Evolutionary conservation across 2,113 vertebrate species (phyloP).

Genomic region (Diadophis punctatus): DNA sequence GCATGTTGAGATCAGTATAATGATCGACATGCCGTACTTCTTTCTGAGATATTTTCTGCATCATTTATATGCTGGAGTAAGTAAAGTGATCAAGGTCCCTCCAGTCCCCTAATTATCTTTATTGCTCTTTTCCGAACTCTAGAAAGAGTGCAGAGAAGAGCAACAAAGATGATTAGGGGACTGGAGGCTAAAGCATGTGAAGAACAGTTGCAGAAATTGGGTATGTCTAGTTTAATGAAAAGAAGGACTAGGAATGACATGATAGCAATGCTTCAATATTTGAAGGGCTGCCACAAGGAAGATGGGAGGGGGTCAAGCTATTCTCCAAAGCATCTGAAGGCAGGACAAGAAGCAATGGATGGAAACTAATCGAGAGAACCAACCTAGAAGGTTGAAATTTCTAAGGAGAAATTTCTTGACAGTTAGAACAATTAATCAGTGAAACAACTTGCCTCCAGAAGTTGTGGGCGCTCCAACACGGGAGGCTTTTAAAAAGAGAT

Average conservation of each 20-base stretch:
- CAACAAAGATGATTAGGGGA: neutral
- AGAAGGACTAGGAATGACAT: neutral
- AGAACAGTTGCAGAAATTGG: neutral
- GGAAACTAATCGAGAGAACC: neutral
- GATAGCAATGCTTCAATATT: neutral
- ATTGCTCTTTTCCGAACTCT: neutral
- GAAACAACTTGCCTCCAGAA: neutral
- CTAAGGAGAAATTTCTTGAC: neutral
- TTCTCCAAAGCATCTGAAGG: neutral
- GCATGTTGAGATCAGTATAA: neutral
- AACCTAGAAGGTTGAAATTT: too few species aligned
- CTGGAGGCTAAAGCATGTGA: too few species aligned
- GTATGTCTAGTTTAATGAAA: neutral
- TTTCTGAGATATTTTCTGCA: neutral
- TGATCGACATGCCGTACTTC: neutral
- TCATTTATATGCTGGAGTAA: neutral
- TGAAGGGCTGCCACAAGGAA: neutral
- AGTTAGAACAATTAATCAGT: neutral
- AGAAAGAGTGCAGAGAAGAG: neutral
- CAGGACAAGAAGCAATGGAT: neutral
- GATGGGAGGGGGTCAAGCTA: neutral
- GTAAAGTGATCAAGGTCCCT: neutral
- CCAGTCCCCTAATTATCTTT: neutral
- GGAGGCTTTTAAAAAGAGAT: neutral
- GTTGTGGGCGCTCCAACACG: neutral